These are phyloP conservation scores for Anguilla megastoma DNA, from an alignment of 2,797 vertebrate genomes.

Conservation along the genomic window DNA sequence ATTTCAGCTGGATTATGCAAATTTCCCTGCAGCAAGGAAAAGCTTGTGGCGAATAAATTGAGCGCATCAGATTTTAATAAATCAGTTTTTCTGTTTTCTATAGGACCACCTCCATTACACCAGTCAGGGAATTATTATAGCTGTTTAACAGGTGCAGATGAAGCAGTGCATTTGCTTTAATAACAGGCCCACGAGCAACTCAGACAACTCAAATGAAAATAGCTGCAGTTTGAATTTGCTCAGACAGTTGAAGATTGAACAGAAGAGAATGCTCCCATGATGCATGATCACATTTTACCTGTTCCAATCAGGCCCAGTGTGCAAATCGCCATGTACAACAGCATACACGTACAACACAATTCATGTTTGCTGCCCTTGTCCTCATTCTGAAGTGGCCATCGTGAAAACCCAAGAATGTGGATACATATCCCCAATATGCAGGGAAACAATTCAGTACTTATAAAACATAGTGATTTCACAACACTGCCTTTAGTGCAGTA, in stretches of 20 bases:
- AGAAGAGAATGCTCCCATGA: constrained; percentile 16
- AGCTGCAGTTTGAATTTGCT: constrained; percentile 4
- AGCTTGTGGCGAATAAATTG: constrained; percentile 52
- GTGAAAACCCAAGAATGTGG: constrained; percentile 26
- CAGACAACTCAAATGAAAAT: neutral
- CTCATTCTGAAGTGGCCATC: constrained; percentile 32
- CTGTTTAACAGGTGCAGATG: constrained; percentile 49
- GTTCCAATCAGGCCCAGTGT: neutral
- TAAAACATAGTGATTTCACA: constrained; percentile 40
- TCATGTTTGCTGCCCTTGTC: constrained; percentile 18
- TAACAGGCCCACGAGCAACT: constrained; percentile 29
- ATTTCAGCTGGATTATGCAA: constrained; percentile 46
- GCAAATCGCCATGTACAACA: constrained; percentile 12
- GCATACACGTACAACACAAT: neutral
- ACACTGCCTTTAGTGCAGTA: constrained; percentile 21
- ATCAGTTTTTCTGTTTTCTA: constrained; percentile 40
- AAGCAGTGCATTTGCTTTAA: constrained; percentile 45
- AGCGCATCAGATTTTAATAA: constrained; percentile 53
- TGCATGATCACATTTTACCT: constrained; percentile 22
- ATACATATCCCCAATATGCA: constrained; percentile 23
- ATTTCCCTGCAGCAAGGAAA: constrained; percentile 43
- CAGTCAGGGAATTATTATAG: constrained; percentile 37
- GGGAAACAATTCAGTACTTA: constrained; percentile 36
- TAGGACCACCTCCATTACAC: constrained; percentile 33
- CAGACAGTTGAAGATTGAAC: neutral